Evolutionary conservation across 2,113 vertebrate species (phyloP).

Genomic region (Anarrhichthys ocellatus): DNA sequence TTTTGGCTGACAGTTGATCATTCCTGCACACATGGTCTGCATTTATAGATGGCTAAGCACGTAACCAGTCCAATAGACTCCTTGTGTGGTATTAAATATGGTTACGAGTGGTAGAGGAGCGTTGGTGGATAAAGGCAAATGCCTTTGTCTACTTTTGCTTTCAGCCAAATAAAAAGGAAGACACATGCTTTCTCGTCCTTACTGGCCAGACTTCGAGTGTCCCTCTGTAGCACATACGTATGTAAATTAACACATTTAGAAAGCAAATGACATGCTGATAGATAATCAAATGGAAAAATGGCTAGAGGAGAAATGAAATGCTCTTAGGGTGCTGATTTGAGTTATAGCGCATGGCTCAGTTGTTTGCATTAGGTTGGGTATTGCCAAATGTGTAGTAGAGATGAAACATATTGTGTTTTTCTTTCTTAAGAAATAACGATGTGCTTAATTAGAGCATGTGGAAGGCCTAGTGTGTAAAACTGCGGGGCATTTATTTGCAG

Average conservation of each 20-base stretch:
- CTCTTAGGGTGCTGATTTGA: neutral
- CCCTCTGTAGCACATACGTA: slow-evolving; percentile 6
- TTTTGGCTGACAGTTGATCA: neutral
- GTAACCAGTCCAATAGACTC: too few relatives aligned
- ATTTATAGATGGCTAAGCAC: neutral
- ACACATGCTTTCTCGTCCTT: neutral
- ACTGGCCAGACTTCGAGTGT: neutral
- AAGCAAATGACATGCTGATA: slow-evolving; percentile 43
- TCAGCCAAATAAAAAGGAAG: slow-evolving; percentile 4
- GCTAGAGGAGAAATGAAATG: neutral
- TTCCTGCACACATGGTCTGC: neutral
- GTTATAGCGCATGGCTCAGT: neutral
- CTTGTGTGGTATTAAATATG: neutral
- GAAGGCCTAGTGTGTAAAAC: neutral
- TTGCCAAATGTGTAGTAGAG: neutral
- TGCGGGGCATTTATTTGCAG: too few relatives aligned
- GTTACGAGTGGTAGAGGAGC: neutral
- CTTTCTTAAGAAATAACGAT: neutral
- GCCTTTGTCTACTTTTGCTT: slow-evolving; percentile 8
- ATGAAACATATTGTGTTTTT: neutral
- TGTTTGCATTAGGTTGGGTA: neutral
- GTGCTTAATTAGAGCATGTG: neutral
- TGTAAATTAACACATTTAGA: slow-evolving; percentile 25
- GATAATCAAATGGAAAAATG: slow-evolving; percentile 37
- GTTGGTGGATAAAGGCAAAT: neutral